Conservation (phyloP, 1,140 invertebrate species). For the Cyphomyrmex costatus region DNA sequence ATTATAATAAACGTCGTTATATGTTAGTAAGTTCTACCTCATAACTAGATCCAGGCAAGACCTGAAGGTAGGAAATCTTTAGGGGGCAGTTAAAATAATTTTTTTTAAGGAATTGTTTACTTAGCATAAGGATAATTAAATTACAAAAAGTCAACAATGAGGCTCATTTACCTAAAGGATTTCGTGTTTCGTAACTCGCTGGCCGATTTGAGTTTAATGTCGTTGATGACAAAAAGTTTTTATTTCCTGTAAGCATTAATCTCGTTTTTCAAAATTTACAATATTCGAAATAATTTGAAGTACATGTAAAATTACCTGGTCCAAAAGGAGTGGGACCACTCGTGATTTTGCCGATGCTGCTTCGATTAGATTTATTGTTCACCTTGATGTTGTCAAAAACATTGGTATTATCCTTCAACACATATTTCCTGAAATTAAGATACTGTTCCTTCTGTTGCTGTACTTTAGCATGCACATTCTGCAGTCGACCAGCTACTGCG, state of each 20-base stretch:
- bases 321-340: constrained; percentile 89
- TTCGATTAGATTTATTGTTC: constrained; percentile 79
- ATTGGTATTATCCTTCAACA: constrained; percentile 92
- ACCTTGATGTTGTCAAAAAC: constrained; percentile 90
- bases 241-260: constrained; percentile 80
- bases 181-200: constrained; percentile 81
- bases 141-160: constrained; percentile 40
- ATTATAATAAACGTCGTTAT: constrained; percentile 73
- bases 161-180: constrained; percentile 83
- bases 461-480: constrained; percentile 92
- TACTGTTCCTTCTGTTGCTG: constrained; percentile 94
- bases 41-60: constrained; percentile 84
- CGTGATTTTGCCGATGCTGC: constrained; percentile 82
- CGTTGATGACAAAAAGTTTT: constrained; percentile 83
- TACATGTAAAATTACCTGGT: constrained; percentile 80
- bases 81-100: constrained; percentile 73
- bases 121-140: constrained; percentile 51
- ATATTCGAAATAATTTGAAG: constrained; percentile 11
- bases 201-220: constrained; percentile 79
- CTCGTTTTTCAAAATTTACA: constrained; percentile 44
- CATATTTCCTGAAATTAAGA: constrained; percentile 92
- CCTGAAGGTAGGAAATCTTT: constrained; percentile 82
- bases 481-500: constrained; percentile 93
- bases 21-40: constrained; percentile 82
- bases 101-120: constrained; percentile 55